Conservation (phyloP, 2,888 invertebrate species). For the Pollenia griseotomentosa region DNA sequence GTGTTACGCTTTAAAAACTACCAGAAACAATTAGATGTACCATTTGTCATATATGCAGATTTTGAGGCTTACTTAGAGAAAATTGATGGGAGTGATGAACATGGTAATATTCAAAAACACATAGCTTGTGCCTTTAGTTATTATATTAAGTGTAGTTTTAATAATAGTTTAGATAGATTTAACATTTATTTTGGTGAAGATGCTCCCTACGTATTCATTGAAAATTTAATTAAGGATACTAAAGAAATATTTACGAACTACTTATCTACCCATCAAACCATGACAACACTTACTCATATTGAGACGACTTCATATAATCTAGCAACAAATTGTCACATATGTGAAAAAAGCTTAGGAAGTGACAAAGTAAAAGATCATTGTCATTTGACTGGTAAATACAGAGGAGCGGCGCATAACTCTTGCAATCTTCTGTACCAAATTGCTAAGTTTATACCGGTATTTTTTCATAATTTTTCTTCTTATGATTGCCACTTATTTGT, state of each 20-base stretch:
- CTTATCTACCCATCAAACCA: not conserved
- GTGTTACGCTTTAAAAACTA: too few relatives aligned
- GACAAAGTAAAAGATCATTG: too few relatives aligned
- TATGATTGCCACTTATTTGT: not conserved
- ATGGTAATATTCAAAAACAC: too few relatives aligned
- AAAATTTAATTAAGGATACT: not conserved
- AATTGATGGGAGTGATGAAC: too few relatives aligned
- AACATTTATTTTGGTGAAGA: not conserved
- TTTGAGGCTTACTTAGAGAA: too few relatives aligned
- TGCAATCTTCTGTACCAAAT: too few relatives aligned
- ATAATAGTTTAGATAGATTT: not conserved
- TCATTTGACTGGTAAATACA: not conserved
- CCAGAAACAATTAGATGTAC: too few relatives aligned
- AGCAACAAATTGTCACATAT: not conserved
- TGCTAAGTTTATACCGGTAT: too few relatives aligned
- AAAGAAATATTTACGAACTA: not conserved
- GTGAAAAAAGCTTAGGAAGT: not conserved
- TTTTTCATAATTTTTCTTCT: too few relatives aligned
- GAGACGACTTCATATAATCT: not conserved
- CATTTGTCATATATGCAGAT: not conserved
- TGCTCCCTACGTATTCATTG: not conserved
- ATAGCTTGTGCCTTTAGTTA: not conserved
- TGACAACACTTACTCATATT: not conserved
- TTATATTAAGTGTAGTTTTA: not conserved
- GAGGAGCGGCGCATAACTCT: not conserved